Conservation (phyloP, 2,888 invertebrate species). For the Drosophila birchii region DNA sequence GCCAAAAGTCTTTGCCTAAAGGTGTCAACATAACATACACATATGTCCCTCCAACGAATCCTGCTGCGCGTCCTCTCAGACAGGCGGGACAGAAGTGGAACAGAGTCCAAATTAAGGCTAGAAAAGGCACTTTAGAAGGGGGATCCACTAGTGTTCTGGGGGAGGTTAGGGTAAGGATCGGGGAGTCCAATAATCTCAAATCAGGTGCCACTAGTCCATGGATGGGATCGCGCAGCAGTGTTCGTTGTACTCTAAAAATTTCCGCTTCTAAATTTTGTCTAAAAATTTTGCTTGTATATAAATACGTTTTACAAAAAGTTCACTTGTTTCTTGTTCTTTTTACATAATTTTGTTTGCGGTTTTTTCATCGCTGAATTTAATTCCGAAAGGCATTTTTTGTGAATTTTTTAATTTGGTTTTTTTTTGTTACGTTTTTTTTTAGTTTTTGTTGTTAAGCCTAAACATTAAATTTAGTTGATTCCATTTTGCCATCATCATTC, state of each 20-base stretch:
- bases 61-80: slow-evolving; percentile 42
- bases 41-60: slow-evolving; percentile 58
- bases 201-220: slow-evolving; percentile 13
- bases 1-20: slow-evolving; percentile 80
- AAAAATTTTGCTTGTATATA: slow-evolving; percentile 35
- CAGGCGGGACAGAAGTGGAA: slow-evolving; percentile 30
- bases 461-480: slow-evolving; percentile 80
- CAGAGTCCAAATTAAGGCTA: slow-evolving; percentile 55
- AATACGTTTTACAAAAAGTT: slow-evolving; percentile 40
- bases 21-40: slow-evolving; percentile 45
- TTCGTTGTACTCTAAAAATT: slow-evolving; percentile 28
- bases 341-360: slow-evolving; percentile 54
- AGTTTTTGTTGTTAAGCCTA: slow-evolving; percentile 66
- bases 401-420: slow-evolving; percentile 54
- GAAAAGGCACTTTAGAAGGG: slow-evolving; percentile 76
- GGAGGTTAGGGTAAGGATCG: not conserved
- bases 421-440: slow-evolving; percentile 52
- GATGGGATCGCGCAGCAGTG: slow-evolving; percentile 23
- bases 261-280: slow-evolving; percentile 40
- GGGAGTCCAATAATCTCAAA: slow-evolving; percentile 29
- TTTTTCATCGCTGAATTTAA: slow-evolving; percentile 80
- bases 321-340: slow-evolving; percentile 33
- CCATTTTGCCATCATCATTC: slow-evolving; percentile 44
- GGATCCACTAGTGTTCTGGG: not conserved
- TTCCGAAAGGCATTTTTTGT: slow-evolving; percentile 84